A percentile compares a stretch with the other conserved stretches of the same genome.
Conservation (phyloP, 2,113 vertebrate species). For the Eptesicus fuscus region DNA sequence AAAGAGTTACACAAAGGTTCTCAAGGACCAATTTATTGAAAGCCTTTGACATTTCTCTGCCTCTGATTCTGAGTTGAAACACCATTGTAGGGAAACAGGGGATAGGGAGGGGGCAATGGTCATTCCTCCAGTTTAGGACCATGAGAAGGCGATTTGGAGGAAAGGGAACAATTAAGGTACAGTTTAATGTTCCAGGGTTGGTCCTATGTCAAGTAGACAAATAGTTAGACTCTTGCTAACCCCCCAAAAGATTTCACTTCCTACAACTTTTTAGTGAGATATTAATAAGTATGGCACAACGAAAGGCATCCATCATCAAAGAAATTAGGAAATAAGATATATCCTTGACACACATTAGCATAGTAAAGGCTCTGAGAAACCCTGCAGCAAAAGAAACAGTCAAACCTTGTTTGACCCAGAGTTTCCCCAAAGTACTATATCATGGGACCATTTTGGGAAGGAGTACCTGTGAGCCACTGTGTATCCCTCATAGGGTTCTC, state of each 20-base stretch:
- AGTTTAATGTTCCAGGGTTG: background rate
- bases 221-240: background rate
- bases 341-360: background rate
- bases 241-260: background rate
- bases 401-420: background rate
- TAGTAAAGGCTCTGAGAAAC: background rate
- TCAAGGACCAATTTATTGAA: background rate
- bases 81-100: background rate
- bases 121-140: background rate
- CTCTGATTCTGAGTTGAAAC: constrained; percentile 25
- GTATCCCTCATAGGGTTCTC: background rate
- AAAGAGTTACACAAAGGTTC: background rate
- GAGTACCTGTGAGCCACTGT: background rate
- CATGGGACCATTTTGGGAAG: background rate
- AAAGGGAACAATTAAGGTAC: background rate
- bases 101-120: background rate
- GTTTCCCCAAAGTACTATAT: background rate
- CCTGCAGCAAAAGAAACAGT: background rate
- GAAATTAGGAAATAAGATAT: background rate
- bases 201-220: background rate
- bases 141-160: background rate
- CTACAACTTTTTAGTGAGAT: background rate
- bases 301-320: background rate
- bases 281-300: background rate
- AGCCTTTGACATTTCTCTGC: background rate